A percentile compares a stretch with the other conserved stretches of the same genome.
Evolutionary conservation across 2,888 invertebrate species (phyloP).

Genomic region (Silvanus unidentatus): DNA sequence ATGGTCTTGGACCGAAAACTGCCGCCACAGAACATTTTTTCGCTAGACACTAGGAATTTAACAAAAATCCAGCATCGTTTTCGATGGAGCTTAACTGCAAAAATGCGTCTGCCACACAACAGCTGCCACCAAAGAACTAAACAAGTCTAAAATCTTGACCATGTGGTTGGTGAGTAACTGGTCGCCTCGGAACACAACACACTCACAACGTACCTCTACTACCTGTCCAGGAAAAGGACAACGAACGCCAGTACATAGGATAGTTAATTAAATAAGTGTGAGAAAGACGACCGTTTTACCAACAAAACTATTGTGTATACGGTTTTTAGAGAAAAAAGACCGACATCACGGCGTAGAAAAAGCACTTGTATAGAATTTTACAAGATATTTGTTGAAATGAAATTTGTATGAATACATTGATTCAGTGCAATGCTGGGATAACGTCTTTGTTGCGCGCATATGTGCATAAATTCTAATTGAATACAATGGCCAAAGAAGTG

Average conservation of each 20-base stretch:
- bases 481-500: constrained; percentile 11
- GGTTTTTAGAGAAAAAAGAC: no score
- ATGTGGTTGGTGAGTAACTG: constrained; percentile 27
- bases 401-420: no score
- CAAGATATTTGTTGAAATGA: no score
- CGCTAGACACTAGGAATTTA: not conserved
- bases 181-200: constrained; percentile 6
- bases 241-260: constrained; percentile 5
- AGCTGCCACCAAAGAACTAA: constrained; percentile 21
- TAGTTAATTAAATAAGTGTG: constrained; percentile 1
- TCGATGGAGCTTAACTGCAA: not conserved
- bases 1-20: constrained; percentile 40
- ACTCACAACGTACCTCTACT: no score
- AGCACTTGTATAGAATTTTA: no score
- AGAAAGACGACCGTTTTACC: constrained; percentile 4
- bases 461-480: constrained; percentile 13
- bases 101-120: constrained; percentile 22
- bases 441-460: constrained; percentile 7
- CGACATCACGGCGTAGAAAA: no score
- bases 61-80: no score
- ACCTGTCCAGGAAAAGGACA: not conserved
- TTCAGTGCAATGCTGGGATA: not conserved
- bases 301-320: no score
- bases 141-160: constrained; percentile 32
- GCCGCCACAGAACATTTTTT: constrained; percentile 40